Percentiles rank a stretch among this genome's conserved stretches.
phyloP scores from a whole-genome alignment of 2,888 invertebrate species.

The Drosophila ezoana region DNA sequence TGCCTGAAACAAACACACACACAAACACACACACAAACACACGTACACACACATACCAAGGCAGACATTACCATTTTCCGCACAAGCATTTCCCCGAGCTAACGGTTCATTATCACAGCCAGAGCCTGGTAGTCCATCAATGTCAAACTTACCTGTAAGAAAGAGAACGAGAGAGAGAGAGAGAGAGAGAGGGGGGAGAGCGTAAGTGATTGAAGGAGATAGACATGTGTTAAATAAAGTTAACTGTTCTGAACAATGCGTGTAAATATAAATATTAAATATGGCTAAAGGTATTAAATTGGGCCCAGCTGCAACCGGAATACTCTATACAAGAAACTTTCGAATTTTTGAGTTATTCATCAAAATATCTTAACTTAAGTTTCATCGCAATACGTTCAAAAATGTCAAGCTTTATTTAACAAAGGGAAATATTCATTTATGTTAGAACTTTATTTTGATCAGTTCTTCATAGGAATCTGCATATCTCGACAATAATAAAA shows the following conservation, averaged over 20 bases:
- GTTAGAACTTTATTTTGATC: no score
- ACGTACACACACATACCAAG: conserved; percentile 22
- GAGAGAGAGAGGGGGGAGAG: conserved; percentile 5
- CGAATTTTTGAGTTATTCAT: no score
- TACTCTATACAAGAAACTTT: conserved; percentile 4
- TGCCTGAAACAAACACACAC: neutral
- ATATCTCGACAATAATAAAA: no score
- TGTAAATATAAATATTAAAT: conserved; percentile 35
- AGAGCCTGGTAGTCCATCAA: conserved; percentile 65
- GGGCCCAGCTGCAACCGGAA: neutral
- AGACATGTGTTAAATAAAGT: conserved; percentile 39
- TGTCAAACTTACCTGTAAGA: conserved; percentile 75
- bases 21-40: conserved; percentile 8
- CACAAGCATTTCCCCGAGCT: conserved; percentile 1
- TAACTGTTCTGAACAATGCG: conserved; percentile 19
- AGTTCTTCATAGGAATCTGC: no score
- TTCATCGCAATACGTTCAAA: no score
- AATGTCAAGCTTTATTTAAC: no score
- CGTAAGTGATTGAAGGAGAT: conserved; percentile 32
- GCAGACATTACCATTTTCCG: neutral
- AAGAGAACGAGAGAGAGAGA: conserved; percentile 19
- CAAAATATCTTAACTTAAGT: no score
- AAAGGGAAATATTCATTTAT: no score
- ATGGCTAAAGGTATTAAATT: conserved; percentile 3
- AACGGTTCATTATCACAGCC: conserved; percentile 36